A percentile compares a stretch with the other conserved stretches of the same genome.
These are phyloP conservation scores for Pteromalus puparum DNA, from an alignment of 1,140 invertebrate species.

Conservation along the genomic window DNA sequence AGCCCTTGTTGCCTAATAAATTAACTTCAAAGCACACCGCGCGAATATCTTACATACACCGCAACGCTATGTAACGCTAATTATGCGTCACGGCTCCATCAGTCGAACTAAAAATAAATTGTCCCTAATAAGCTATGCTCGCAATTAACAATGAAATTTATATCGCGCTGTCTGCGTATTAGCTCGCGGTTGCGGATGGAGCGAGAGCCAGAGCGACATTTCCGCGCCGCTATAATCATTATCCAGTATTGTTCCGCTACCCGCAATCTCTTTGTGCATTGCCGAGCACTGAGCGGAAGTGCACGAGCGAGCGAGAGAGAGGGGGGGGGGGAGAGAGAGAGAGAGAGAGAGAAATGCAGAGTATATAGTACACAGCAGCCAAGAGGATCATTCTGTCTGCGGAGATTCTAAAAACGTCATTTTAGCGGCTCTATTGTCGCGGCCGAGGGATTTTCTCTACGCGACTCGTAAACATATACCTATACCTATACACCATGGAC, in stretches of 20 bases:
- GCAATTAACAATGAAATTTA: slow-evolving; percentile 20
- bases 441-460: slow-evolving; percentile 12
- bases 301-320: not conserved
- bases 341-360: not conserved
- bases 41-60: too few relatives aligned
- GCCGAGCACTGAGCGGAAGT: not conserved
- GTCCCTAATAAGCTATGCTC: not conserved
- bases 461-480: not conserved
- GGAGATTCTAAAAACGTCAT: slow-evolving; percentile 44
- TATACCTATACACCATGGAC: not conserved
- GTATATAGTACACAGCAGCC: not conserved
- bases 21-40: too few relatives aligned
- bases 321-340: not conserved
- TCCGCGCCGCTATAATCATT: slow-evolving; percentile 33
- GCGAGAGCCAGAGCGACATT: not conserved
- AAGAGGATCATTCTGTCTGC: slow-evolving; percentile 21
- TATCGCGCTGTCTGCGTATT: not conserved
- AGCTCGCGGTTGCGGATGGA: not conserved
- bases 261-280: slow-evolving; percentile 29
- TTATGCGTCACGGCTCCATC: not conserved
- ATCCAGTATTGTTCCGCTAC: slow-evolving; percentile 39
- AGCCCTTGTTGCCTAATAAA: too few relatives aligned
- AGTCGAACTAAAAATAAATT: not conserved
- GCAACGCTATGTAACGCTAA: not conserved
- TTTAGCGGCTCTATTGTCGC: slow-evolving; percentile 34